Conservation (phyloP, 1,140 invertebrate species). For the Zaprionus camerounensis region DNA sequence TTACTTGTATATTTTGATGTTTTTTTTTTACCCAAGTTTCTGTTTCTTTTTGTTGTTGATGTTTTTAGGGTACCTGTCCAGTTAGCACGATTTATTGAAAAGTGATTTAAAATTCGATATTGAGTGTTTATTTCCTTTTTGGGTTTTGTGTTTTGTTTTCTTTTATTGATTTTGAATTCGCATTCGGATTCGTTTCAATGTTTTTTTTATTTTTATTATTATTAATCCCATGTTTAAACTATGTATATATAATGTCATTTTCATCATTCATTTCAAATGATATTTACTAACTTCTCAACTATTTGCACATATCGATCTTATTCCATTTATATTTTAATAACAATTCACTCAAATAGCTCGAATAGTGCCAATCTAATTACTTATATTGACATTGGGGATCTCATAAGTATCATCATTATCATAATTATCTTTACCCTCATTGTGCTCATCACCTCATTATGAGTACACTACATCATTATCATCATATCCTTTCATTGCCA, state of each 20-base stretch:
- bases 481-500: conserved; percentile 43
- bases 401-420: conserved; percentile 60
- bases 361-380: conserved; percentile 75
- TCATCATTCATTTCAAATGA: conserved; percentile 78
- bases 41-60: conserved; percentile 19
- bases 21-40: conserved; percentile 38
- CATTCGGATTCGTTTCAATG: conserved; percentile 64
- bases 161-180: conserved; percentile 52
- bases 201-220: conserved; percentile 56
- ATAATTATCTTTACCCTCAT: conserved; percentile 35
- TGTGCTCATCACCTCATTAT: conserved; percentile 43
- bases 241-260: conserved; percentile 78
- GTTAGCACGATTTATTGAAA: conserved; percentile 46
- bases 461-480: conserved; percentile 27
- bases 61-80: conserved; percentile 41
- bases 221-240: conserved; percentile 79
- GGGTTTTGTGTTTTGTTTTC: conserved; percentile 46
- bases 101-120: conserved; percentile 66
- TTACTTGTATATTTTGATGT: conserved; percentile 34
- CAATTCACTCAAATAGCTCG: conserved; percentile 82
- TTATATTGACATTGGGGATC: conserved; percentile 71
- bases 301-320: conserved; percentile 62
- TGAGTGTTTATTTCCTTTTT: conserved; percentile 65
- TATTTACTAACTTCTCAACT: conserved; percentile 74
- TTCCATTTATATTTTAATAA: conserved; percentile 80